Evolutionary conservation across 2,113 vertebrate species (phyloP), one percentile per base, ranked within the genome.

Genomic region (Coptodon bakossiorum): DNA sequence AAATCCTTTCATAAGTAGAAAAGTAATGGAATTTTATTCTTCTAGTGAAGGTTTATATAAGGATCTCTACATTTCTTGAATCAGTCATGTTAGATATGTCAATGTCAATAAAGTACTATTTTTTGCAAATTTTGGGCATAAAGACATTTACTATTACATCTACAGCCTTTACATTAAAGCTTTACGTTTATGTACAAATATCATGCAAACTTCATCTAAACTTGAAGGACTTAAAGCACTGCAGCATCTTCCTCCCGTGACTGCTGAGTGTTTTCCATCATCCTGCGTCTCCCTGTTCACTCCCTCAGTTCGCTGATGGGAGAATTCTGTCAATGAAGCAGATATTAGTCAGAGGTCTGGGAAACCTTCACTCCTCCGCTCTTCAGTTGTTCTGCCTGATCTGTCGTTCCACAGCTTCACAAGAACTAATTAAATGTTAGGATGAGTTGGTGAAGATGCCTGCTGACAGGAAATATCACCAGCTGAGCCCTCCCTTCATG

Each of bases 301-400:
- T 85, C 90, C 88, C 89, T 34, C 71, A 31, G 48, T 48, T 5
- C 57, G 91, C 61, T 93, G 95, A 95, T 63, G 89, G 93, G 94
- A 89, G 91, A 89, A 93, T 93, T 95, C 94, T 96, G 94, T 96
- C 96, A 96, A 89, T 93, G 91, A 79, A 83, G 89, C 82, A 90
- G 95, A 96, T 95, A 96, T 96, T 95, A 94, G 94, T 94, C 93
- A 90, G 91, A 92, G 78, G 85, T 86, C 93, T 90, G 29, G 81
- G 83, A 89, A 91, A 86, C 5, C 76, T 82, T 91, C 61, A 80
- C 89, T 95, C 93, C 94, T 92, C 91, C 85, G 87, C 71, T 76
- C 87, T 5, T 92, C 90, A 80, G 79, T 85, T 45, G 8, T 16
- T 85, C 80, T 53, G 34, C 52, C 90, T 29, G 87, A 93, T 92